Evolutionary conservation across 2,797 vertebrate species (phyloP).

Genomic region (Rhinophrynus dorsalis): DNA sequence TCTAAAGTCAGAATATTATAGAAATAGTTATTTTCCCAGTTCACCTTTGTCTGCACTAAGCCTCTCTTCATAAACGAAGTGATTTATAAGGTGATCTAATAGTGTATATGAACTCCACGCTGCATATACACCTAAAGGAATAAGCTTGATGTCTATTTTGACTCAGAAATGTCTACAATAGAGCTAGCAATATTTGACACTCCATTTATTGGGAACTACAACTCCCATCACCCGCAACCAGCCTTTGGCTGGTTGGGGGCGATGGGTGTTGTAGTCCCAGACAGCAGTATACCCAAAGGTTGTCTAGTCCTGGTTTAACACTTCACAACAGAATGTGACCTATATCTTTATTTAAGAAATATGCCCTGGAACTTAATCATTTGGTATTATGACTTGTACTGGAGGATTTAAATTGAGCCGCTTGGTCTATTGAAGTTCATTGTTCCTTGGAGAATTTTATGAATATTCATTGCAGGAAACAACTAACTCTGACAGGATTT

Average conservation of each 20-base stretch:
- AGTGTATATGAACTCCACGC: background rate
- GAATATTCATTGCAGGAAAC: slow-evolving; percentile 21
- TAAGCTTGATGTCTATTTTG: background rate
- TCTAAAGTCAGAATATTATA: too few species aligned
- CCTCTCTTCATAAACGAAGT: background rate
- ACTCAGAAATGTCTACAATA: background rate
- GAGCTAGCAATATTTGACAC: too few species aligned
- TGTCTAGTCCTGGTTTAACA: too few species aligned
- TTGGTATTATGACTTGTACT: slow-evolving; percentile 20
- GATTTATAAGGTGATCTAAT: background rate
- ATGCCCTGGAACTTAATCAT: background rate
- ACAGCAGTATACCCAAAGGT: too few species aligned
- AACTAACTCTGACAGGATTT: slow-evolving; percentile 8
- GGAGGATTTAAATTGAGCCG: slow-evolving; percentile 14
- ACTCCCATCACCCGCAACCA: too few species aligned
- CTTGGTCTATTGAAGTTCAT: slow-evolving; percentile 3
- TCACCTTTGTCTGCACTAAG: background rate
- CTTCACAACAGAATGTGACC: background rate
- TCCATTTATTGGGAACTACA: too few species aligned
- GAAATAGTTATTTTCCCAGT: too few species aligned
- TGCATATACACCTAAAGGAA: background rate
- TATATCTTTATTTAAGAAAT: background rate
- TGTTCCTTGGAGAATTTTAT: background rate
- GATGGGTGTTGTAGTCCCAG: too few species aligned
- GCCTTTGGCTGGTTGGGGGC: too few species aligned